Evolutionary conservation across 1,140 invertebrate species (phyloP).

Genomic region (Neuroterus valhalla): DNA sequence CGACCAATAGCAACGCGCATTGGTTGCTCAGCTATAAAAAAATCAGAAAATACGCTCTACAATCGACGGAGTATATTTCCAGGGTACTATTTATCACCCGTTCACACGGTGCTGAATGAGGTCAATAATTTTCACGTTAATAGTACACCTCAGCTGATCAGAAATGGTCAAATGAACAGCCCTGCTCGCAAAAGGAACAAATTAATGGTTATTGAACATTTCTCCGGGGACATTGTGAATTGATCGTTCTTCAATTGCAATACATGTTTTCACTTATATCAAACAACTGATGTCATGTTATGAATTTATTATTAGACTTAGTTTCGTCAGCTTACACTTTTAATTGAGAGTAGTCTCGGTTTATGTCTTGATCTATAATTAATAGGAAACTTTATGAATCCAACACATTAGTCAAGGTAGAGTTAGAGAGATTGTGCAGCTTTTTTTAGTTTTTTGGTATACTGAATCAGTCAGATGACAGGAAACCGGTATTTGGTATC

Average conservation of each 20-base stretch:
- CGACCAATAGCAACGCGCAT: not conserved
- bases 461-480: slow-evolving; percentile 5
- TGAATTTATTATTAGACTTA: not conserved
- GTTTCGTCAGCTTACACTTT: not conserved
- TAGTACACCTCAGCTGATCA: slow-evolving; percentile 34
- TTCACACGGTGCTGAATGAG: slow-evolving; percentile 61
- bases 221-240: not conserved
- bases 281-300: not conserved
- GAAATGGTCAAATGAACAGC: not conserved
- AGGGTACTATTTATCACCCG: slow-evolving; percentile 46
- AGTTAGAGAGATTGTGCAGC: not conserved
- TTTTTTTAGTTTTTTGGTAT: not conserved
- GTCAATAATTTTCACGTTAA: slow-evolving; percentile 57
- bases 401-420: not conserved
- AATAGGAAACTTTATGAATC: not conserved
- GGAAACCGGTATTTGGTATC: slow-evolving; percentile 21
- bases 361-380: slow-evolving; percentile 1
- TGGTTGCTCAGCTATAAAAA: not conserved
- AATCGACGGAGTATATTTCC: slow-evolving; percentile 37
- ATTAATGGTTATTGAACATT: not conserved
- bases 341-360: not conserved
- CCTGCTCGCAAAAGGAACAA: not conserved
- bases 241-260: not conserved
- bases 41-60: slow-evolving; percentile 1
- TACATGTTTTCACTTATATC: not conserved